Percentiles rank a stretch among this genome's conserved stretches.
These are phyloP conservation scores for Aleiodes testaceus DNA, from an alignment of 2,888 invertebrate genomes.

Conservation along the genomic window DNA sequence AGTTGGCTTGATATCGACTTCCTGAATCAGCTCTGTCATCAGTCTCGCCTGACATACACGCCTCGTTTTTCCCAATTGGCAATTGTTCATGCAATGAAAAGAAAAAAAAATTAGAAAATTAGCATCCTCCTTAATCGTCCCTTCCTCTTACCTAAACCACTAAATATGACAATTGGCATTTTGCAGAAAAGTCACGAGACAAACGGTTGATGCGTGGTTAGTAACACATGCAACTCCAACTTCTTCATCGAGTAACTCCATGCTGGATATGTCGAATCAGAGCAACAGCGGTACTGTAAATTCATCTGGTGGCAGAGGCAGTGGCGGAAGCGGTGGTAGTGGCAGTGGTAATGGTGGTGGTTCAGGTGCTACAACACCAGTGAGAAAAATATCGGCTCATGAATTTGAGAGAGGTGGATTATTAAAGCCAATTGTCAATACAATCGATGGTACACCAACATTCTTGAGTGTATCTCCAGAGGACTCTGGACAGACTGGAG, in stretches of 20 bases:
- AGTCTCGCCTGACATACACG: slow-evolving; percentile 26
- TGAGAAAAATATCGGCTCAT: slow-evolving; percentile 94
- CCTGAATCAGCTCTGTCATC: slow-evolving; percentile 35
- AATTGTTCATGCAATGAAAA: slow-evolving; percentile 28
- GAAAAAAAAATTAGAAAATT: slow-evolving; percentile 9
- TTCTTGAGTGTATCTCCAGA: slow-evolving; percentile 80
- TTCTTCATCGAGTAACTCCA: slow-evolving; percentile 73
- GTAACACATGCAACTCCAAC: slow-evolving; percentile 89
- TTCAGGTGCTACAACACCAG: slow-evolving; percentile 94
- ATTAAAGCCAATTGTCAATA: slow-evolving; percentile 93
- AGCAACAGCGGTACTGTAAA: slow-evolving; percentile 37
- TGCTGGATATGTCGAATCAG: slow-evolving; percentile 74
- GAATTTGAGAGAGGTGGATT: slow-evolving; percentile 96
- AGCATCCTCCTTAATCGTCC: neutral
- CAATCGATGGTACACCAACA: slow-evolving; percentile 94
- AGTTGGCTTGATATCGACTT: slow-evolving; percentile 35
- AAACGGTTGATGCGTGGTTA: slow-evolving; percentile 94
- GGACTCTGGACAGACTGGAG: slow-evolving; percentile 72
- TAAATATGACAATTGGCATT: slow-evolving; percentile 16
- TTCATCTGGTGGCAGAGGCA: slow-evolving; percentile 34
- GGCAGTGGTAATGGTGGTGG: slow-evolving; percentile 85
- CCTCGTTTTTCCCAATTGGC: slow-evolving; percentile 31
- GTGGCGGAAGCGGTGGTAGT: slow-evolving; percentile 76
- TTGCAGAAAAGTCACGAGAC: slow-evolving; percentile 90
- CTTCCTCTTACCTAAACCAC: neutral